These are phyloP conservation scores for Pogonognathellus flavescens DNA, from an alignment of 1,140 invertebrate species.

Conservation along the genomic window DNA sequence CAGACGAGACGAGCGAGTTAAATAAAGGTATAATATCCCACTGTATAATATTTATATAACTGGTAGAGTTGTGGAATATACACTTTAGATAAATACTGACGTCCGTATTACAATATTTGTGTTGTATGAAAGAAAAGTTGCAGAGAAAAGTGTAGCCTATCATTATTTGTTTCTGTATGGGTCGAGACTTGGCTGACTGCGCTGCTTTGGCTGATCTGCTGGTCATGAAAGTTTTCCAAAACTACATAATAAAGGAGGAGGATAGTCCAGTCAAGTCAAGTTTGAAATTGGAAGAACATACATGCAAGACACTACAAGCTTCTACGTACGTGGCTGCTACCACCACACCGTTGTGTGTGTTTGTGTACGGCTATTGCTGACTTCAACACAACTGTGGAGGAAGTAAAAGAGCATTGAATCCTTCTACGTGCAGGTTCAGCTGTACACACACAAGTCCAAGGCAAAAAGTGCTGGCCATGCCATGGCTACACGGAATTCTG, in stretches of 20 bases:
- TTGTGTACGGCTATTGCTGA: not conserved
- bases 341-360: not conserved
- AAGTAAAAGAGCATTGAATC: no score
- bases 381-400: no score
- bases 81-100: not conserved
- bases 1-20: not conserved
- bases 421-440: no score
- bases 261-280: slow-evolving; percentile 8
- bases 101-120: not conserved
- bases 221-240: slow-evolving; percentile 17
- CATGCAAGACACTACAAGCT: not conserved
- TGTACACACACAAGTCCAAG: no score
- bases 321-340: not conserved
- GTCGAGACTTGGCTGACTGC: not conserved
- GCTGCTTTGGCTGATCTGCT: not conserved
- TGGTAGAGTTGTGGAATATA: not conserved
- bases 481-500: not conserved
- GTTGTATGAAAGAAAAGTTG: not conserved
- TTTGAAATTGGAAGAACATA: slow-evolving; percentile 20
- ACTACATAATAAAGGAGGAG: not conserved
- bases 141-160: no score
- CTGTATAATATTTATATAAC: not conserved
- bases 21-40: slow-evolving; percentile 10
- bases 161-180: not conserved
- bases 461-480: not conserved